Conservation (phyloP, 2,888 invertebrate species). For the Polydrusus cervinus region DNA sequence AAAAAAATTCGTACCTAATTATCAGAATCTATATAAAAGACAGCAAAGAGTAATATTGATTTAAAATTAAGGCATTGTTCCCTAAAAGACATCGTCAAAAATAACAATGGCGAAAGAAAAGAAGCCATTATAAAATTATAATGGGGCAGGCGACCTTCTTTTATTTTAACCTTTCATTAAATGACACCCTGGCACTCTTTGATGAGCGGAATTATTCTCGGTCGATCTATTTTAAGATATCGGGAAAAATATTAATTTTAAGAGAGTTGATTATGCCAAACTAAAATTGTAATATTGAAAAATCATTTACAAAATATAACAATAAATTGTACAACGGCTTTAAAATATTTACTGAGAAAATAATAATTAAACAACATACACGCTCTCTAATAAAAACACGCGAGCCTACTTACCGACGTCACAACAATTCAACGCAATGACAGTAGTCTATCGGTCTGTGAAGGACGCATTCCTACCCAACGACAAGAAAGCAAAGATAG, state of each 20-base stretch:
- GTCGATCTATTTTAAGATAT: constrained; percentile 46
- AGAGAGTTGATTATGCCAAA: neutral
- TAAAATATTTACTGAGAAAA: no score
- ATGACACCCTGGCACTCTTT: constrained; percentile 52
- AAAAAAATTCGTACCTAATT: constrained; percentile 39
- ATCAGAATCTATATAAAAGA: constrained; percentile 56
- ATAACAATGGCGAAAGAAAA: constrained; percentile 64
- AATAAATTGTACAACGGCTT: neutral
- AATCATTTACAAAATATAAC: neutral
- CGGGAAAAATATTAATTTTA: constrained; percentile 3
- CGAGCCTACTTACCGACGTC: no score
- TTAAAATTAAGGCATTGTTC: constrained; percentile 62
- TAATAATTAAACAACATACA: no score
- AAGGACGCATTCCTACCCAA: no score
- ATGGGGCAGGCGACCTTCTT: constrained; percentile 55
- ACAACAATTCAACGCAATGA: no score
- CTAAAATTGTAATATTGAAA: neutral
- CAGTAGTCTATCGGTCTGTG: no score
- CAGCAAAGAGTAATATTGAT: constrained; percentile 60
- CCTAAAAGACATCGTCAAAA: constrained; percentile 60
- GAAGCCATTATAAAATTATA: constrained; percentile 58
- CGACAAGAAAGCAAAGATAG: no score
- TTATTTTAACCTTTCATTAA: constrained; percentile 55
- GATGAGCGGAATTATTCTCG: constrained; percentile 52
- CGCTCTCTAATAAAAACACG: no score